Base-by-base conservation (phyloP, 2,797 vertebrate species). In the Emys orbicularis region DNA sequence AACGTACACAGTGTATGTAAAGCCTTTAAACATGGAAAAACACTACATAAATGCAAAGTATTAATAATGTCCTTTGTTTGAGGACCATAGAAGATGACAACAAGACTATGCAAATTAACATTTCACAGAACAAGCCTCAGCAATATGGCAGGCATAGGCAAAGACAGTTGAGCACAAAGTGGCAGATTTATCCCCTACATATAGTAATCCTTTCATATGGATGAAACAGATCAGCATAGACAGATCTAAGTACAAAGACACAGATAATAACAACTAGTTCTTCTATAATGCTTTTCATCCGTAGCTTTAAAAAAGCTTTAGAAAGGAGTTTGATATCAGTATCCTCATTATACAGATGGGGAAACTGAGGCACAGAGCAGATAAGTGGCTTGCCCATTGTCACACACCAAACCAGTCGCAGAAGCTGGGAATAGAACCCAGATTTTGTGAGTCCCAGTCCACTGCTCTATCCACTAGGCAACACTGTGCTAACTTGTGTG, bases 121-220 rank as follows among this genome's bases (percentile, higher is more conserved):
- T 87, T 52, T 54, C 21, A 18, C 19, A 49, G 90, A 56, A 94
- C 3, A 53, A 3, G 5, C 84, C 92, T 37, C 94, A 96, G 94
- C 57, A 77, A 47, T 92, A 88, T 92, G 86, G 93, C 84, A 82
- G 76, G n/a, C 84, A 72, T 21, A 72, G 34, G 19, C 18, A 72
- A 72, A 72, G 18, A 94, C 92, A 95, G 65, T 44, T 16, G 18
- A 52, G 34, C 65, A 68, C 65, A n/a, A 68, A 87, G 84, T 86
- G 7, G 21, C n/a, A 88, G 79, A 92, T 94, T 97, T 97, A 97
- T 97, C 96, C 95, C 59, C 19, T 5, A 89, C 95, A 87, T 94
- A 90, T 90, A 89, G 97, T 87, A 84, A 94, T 95, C 86, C 83
- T 65, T 54, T 68, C 77, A 95, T 77, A 31, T 59, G 91, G 92